Evolutionary conservation across 2,113 vertebrate genomes (phyloP).

Genomic region (Podiceps cristatus): DNA sequence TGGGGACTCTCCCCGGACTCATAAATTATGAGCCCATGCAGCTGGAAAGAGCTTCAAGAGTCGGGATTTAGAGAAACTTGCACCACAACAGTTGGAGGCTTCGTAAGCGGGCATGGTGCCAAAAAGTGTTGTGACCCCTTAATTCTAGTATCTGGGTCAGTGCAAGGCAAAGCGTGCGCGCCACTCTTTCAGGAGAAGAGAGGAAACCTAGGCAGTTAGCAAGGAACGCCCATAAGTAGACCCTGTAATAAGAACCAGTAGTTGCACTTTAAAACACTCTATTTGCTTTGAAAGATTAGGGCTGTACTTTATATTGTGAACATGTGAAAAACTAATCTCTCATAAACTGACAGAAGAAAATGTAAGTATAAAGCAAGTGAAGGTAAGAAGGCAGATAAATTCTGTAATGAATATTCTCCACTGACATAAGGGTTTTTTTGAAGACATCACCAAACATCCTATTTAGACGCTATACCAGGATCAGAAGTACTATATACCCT

Average conservation of each 20-base stretch:
- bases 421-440: not conserved
- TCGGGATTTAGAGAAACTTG: not conserved
- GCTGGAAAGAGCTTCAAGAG: not conserved
- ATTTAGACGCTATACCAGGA: not conserved
- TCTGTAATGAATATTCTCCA: not conserved
- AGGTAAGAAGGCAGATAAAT: not conserved
- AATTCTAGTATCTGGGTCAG: not conserved
- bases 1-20: not conserved
- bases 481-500: not conserved
- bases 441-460: not conserved
- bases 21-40: not conserved
- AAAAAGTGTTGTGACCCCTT: not conserved
- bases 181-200: not conserved
- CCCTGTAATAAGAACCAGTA: not conserved
- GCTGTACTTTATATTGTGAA: not conserved
- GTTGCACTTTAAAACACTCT: not conserved
- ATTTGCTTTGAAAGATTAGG: not conserved
- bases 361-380: not conserved
- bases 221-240: not conserved
- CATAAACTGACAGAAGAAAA: not conserved
- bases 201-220: not conserved
- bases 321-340: not conserved
- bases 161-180: not conserved
- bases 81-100: not conserved
- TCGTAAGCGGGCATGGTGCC: rapidly evolving